Base-by-base conservation (phyloP, 2,888 invertebrate species). In the Eristalis pertinax region DNA sequence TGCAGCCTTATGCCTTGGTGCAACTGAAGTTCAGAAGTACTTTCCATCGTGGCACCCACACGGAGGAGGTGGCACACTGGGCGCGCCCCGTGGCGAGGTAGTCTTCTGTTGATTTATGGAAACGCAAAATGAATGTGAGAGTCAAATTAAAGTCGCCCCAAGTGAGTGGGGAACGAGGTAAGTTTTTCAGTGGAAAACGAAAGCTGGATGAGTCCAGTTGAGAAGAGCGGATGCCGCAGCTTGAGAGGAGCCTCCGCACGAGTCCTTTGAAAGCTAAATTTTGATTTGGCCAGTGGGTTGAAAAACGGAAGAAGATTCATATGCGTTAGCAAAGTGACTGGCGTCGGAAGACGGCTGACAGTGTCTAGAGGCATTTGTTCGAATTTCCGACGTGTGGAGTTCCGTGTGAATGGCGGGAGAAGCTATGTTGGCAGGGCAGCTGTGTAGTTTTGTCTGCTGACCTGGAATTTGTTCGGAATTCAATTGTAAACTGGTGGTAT, bases 41-140 rank as follows among this genome's bases (percentile, higher is more conserved):
- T 62, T 32, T n/a, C 29, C 11, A 63, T 11, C 74, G 32, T 58
- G 32, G 32, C 64, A 32, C 56, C 68, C 13, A 4, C 38, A 26
- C 58, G 24, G 22, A 41, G 67, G 70, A 19, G 19, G 1, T 4
- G 1, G 50, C 7, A 38, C 19, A 19, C 19, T 29, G 29, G 64
- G 67, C 63, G 68, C 63, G 29, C 26, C 73, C 63, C 35, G 68
- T 4, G 41, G 64, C 32, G 41, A 62, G 35, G 41, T 43, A 19
- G 15, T 22, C 56, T 65, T 65, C 58, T 32, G 19, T 35, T 77
- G 85, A 85, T 81, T 81, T 81, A 85, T 81, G 56, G 15, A 67
- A 76, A 67, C 32, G 13, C 60, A 79, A 64, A 79, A 63, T 56
- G 26, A 70, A 15, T 19, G 56, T 24, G 41, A 43, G 58, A 58